Evolutionary conservation across 2,797 vertebrate species (phyloP).

Genomic region (Halcyon leucocephala): DNA sequence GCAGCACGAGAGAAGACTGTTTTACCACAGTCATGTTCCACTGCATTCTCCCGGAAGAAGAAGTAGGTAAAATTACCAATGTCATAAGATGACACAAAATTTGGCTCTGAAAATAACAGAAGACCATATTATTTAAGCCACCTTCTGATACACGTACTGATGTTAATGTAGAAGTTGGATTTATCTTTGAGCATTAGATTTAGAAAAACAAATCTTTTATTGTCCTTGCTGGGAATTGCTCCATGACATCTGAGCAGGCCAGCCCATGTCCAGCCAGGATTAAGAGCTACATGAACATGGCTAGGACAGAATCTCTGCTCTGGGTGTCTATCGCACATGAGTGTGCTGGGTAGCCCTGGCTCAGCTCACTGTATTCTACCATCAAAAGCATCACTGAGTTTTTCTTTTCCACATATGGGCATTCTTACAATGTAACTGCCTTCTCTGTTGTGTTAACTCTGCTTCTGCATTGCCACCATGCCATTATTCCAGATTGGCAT

Average conservation of each 20-base stretch:
- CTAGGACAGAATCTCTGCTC: background rate
- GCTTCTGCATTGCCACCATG: background rate
- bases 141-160: background rate
- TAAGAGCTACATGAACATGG: background rate
- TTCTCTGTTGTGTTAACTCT: background rate
- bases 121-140: background rate
- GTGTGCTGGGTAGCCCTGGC: background rate
- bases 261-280: background rate
- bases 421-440: background rate
- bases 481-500: background rate
- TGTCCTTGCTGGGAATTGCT: background rate
- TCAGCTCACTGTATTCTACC: background rate
- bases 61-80: slow-evolving; percentile 97
- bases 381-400: background rate
- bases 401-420: background rate
- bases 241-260: background rate
- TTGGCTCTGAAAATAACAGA: slow-evolving; percentile 86
- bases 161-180: background rate
- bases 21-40: slow-evolving; percentile 95
- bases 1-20: slow-evolving; percentile 94
- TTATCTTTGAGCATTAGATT: background rate
- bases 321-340: fast-evolving
- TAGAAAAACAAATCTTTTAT: background rate
- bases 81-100: slow-evolving; percentile 96
- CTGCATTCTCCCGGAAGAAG: slow-evolving; percentile 96